These are phyloP conservation scores for Eupeodes luniger DNA, from an alignment of 2,888 invertebrate genomes.

Conservation along the genomic window DNA sequence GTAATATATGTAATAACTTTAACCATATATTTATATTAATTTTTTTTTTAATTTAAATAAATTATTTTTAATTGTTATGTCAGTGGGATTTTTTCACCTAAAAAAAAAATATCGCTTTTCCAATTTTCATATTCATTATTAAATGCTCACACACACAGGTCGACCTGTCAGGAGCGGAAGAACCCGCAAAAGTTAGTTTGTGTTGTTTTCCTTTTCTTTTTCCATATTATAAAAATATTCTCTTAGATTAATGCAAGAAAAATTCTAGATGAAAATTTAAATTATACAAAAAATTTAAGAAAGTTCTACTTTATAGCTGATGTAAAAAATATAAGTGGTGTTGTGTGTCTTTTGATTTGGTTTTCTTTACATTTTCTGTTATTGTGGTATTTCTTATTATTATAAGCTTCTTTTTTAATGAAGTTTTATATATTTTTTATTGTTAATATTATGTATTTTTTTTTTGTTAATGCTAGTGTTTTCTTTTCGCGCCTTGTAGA, in stretches of 20 bases:
- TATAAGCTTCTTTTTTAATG: conserved; percentile 14
- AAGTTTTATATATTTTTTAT: background rate
- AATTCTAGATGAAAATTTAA: conserved; percentile 22
- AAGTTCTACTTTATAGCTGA: conserved; percentile 42
- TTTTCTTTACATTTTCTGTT: background rate
- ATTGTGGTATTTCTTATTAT: conserved; percentile 9
- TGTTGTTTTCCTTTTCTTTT: conserved; percentile 37
- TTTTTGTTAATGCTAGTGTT: conserved; percentile 7
- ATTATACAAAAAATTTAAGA: background rate
- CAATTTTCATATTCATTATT: conserved; percentile 75
- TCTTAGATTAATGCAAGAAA: conserved; percentile 34
- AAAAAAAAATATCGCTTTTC: conserved; percentile 69
- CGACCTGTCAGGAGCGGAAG: conserved; percentile 84
- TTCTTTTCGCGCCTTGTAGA: conserved; percentile 34
- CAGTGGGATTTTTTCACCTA: conserved; percentile 51
- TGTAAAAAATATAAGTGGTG: conserved; percentile 48
- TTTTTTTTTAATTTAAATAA: background rate
- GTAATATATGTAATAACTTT: conserved; percentile 48
- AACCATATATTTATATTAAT: background rate
- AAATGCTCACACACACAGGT: conserved; percentile 80
- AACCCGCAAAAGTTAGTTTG: conserved; percentile 84
- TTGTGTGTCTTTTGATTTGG: conserved; percentile 49
- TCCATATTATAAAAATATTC: conserved; percentile 5
- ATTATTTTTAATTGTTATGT: conserved; percentile 32
- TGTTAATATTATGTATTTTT: background rate